Evolutionary conservation across 2,797 vertebrate species (phyloP), one percentile per base, ranked within the genome.

Genomic region (Xenops minutus): DNA sequence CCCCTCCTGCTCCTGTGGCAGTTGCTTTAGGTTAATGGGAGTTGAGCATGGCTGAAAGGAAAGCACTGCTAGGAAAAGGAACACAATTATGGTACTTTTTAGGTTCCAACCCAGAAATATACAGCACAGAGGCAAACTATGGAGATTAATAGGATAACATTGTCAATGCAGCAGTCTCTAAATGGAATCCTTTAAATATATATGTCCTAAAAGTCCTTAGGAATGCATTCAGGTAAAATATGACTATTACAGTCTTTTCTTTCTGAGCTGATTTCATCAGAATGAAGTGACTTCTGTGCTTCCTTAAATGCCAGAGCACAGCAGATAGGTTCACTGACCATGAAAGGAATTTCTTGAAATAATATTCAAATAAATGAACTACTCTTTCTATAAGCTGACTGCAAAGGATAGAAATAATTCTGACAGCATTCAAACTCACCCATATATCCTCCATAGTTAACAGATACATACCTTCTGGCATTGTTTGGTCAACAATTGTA

Each of bases 241-340:
- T 23, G 30, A 81, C 61, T 68, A 72, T 78, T 90, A 7, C 4
- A 61, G 5, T 52, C 66, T 78, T 85, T 79, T 67, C 39, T 80
- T 59, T 85, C 36, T 32, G 24, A 82, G 51, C 36, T 68, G 34
- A 41, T 91, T 81, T 94, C 77, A 68, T 88, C 77, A 72, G 64
- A 92, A 85, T 84, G 62, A 92, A 96, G 72, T 90, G 71, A 59
- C 64, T 96, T 85, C 39, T 86, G 75, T 95, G 90, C 59, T 78
- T 86, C 66, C 61, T 32, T 89, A 83, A 73, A 73, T 87, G 41
- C 37, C 66, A 67, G 52, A 78, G 77, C 66, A 89, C 79, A 77
- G 58, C 34, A 76, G 58, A 72, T 34, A 58, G 36, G 23, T 73
- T 94, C 84, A 64, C 41, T 79, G 30, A 67, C 5, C 55, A 51